Conservation (phyloP, 2,113 vertebrate species). For the Oreotrochilus melanogaster region DNA sequence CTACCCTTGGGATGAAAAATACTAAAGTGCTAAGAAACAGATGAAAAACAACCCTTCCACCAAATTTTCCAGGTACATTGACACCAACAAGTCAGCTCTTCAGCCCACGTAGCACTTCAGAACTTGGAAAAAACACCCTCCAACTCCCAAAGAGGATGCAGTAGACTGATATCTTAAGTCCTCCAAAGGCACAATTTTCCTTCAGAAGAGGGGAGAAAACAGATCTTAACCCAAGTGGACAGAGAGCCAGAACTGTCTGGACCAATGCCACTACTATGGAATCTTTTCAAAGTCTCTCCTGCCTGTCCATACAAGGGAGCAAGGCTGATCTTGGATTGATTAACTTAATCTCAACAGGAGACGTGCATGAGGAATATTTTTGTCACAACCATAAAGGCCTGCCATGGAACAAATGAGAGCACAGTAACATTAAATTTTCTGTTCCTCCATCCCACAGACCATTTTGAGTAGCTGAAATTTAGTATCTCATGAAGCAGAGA, state of each 20-base stretch:
- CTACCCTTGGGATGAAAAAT: not conserved
- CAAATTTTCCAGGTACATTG: not conserved
- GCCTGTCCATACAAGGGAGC: conserved; percentile 55
- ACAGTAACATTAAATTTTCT: not conserved
- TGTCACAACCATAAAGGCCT: not conserved
- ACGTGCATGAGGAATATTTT: not conserved
- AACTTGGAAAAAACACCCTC: not conserved
- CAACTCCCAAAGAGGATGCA: not conserved
- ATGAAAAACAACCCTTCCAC: not conserved
- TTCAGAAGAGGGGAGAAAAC: not conserved
- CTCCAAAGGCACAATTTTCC: not conserved
- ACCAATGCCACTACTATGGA: conserved; percentile 12
- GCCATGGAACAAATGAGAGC: not conserved
- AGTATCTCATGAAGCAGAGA: not conserved
- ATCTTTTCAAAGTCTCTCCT: conserved; percentile 39
- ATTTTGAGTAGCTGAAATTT: not conserved
- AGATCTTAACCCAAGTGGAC: conserved; percentile 25
- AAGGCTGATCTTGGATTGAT: conserved; percentile 23
- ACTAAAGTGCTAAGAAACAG: not conserved
- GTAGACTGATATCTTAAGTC: not conserved
- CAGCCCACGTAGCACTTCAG: not conserved
- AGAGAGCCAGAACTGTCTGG: conserved; percentile 21
- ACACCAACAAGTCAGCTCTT: not conserved
- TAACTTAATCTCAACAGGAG: conserved; percentile 32
- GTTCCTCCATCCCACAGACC: not conserved